A percentile compares a stretch with the other conserved stretches of the same genome.
phyloP scores from a whole-genome alignment of 1,140 invertebrate genomes.

The Drosophila arawakana region DNA sequence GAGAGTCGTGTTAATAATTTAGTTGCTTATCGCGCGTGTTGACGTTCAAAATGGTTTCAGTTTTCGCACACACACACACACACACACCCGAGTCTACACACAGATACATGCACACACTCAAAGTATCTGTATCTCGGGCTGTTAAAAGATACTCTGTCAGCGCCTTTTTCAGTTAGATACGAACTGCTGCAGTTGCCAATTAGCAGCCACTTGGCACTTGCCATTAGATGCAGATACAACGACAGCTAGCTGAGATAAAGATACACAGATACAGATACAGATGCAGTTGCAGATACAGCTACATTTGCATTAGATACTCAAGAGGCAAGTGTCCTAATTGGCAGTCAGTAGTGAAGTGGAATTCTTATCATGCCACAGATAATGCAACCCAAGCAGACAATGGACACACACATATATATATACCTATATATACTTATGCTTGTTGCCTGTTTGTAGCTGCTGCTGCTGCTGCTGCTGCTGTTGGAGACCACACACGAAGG shows the following conservation, averaged over 20 bases:
- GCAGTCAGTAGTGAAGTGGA: constrained; percentile 17
- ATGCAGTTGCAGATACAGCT: constrained; percentile 9
- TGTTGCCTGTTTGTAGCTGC: constrained; percentile 25
- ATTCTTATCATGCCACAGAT: background rate
- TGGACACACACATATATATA: constrained; percentile 53
- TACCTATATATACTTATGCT: constrained; percentile 40
- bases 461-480: constrained; percentile 27
- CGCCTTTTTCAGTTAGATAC: constrained; percentile 50
- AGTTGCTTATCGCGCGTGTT: constrained; percentile 79
- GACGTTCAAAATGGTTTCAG: constrained; percentile 77
- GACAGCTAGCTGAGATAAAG: constrained; percentile 5
- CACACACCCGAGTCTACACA: background rate
- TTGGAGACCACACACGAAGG: constrained; percentile 68
- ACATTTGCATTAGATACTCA: constrained; percentile 19
- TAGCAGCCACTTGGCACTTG: constrained; percentile 69
- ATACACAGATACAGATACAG: background rate
- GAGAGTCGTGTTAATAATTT: constrained; percentile 79
- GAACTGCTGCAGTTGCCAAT: constrained; percentile 56
- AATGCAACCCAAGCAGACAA: constrained; percentile 17
- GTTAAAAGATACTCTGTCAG: constrained; percentile 57
- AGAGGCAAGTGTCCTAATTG: constrained; percentile 39
- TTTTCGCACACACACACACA: constrained; percentile 14
- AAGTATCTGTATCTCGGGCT: background rate
- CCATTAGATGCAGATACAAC: constrained; percentile 58
- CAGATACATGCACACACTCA: background rate